Percentiles rank a stretch among this genome's conserved stretches.
phyloP scores from a whole-genome alignment of 2,888 invertebrate genomes.

The Rhagonycha fulva region DNA sequence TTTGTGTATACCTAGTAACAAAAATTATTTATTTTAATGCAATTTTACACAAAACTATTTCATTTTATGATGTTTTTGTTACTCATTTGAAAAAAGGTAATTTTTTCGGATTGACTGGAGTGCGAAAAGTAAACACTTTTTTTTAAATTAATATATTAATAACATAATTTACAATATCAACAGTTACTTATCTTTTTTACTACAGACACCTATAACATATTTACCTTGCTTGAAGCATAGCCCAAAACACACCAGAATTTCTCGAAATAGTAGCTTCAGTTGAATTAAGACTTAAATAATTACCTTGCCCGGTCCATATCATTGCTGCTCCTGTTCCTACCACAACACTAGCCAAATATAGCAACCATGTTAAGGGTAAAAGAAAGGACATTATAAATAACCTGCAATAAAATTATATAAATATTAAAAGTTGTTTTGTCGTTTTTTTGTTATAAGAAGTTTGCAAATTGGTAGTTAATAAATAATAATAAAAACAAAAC shows the following conservation, averaged over 20 bases:
- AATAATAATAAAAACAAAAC: neutral
- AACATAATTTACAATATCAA: too few relatives aligned
- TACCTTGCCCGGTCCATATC: constrained; percentile 96
- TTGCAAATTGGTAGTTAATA: too few relatives aligned
- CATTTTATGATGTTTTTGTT: too few relatives aligned
- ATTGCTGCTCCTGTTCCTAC: constrained; percentile 92
- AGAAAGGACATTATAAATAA: constrained; percentile 89
- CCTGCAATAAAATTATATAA: constrained; percentile 58
- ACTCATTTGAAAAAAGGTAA: too few relatives aligned
- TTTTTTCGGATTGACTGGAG: neutral
- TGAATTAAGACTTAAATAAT: constrained; percentile 89
- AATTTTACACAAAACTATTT: too few relatives aligned
- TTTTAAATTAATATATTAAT: too few relatives aligned
- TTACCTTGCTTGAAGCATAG: constrained; percentile 88
- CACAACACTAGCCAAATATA: constrained; percentile 84
- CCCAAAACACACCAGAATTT: constrained; percentile 97
- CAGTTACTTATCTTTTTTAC: neutral
- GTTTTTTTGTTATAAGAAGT: too few relatives aligned
- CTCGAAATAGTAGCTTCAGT: constrained; percentile 84
- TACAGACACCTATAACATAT: neutral
- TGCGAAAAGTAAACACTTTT: neutral
- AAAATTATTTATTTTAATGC: too few relatives aligned
- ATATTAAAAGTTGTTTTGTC: too few relatives aligned
- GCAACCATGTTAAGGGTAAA: constrained; percentile 78
- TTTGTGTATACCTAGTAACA: too few relatives aligned